Base-by-base conservation (phyloP, 2,888 invertebrate species). In the Chrysotoxum bicinctum region DNA sequence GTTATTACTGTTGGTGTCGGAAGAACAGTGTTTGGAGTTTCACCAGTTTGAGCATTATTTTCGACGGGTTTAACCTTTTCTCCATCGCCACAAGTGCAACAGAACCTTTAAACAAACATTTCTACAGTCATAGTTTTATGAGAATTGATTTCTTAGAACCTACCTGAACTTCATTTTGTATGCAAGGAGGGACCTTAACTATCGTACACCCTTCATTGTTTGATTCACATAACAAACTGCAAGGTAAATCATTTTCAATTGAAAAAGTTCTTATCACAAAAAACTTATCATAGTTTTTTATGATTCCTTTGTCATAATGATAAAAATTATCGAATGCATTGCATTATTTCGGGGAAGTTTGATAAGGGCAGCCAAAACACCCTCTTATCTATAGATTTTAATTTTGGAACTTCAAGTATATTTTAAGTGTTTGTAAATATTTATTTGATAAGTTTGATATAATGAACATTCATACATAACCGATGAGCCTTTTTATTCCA, bases 101-200 rank as follows among this genome's bases (percentile, higher is more conserved):
- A 58, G 12, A 77, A 48, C 23, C 81, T 72, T 30, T 5, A 37
- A 54, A 40, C 1, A 56, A 62, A 52, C 14, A 8, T 10, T 26
- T 16, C 21, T n/a, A 12, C 0, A 48, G 12, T 2, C 16, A 43
- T 43, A 9, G n/a, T 58, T 70, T 8, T 19, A 30, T 14, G 19
- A 30, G 4, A 21, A 35, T 56, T 0, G 16, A 2, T 14, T 21
- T 35, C 1, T 21, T 9, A 0, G n/a, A 21, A 62, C 43, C 32
- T 50, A 69, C 77, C 60, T 77, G 52, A 77, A 60, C 16, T 35
- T 43, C 77, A 77, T 77, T 64, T 62, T 62, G n/a, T 16, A 12
- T 62, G 0, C 6, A n/a, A n/a, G 21, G 6, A 8, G 10, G 8
- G 2, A 45, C 9, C 19, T 48, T 43, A 14, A 10, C 9, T 35